A percentile compares a stretch with the other conserved stretches of the same genome.
These are phyloP conservation scores for Tribolium castaneum DNA, from an alignment of 1,140 invertebrate genomes.

Conservation along the genomic window DNA sequence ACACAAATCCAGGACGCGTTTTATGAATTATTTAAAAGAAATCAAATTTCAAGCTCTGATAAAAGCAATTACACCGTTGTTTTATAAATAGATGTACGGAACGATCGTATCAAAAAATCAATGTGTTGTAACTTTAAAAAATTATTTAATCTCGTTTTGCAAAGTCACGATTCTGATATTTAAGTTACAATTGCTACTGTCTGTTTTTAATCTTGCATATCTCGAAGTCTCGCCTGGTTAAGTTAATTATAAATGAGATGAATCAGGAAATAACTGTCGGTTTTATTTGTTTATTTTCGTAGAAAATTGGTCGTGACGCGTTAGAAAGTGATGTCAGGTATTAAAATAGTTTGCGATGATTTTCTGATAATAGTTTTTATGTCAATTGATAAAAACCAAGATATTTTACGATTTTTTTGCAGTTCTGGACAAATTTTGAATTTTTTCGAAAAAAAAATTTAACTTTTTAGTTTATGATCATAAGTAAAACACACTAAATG, in stretches of 20 bases:
- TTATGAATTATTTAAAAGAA: background rate
- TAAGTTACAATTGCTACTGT: background rate
- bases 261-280: conserved; percentile 11
- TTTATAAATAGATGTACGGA: background rate
- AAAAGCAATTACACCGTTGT: background rate
- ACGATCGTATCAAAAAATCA: background rate
- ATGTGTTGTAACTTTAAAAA: background rate
- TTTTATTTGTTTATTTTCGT: conserved; percentile 10
- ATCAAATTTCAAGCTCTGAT: background rate
- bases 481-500: no score
- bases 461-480: no score
- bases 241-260: background rate
- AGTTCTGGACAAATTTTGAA: no score
- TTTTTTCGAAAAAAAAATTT: no score
- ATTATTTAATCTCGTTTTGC: background rate
- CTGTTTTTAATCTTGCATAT: background rate
- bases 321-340: background rate
- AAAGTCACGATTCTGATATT: background rate
- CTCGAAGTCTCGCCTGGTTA: background rate
- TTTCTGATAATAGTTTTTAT: background rate
- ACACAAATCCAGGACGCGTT: background rate
- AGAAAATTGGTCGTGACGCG: background rate
- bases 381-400: background rate
- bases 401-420: no score
- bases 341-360: background rate